Base-by-base conservation (phyloP, 2,888 invertebrate genomes). In the Neoscelio sp. region DNA sequence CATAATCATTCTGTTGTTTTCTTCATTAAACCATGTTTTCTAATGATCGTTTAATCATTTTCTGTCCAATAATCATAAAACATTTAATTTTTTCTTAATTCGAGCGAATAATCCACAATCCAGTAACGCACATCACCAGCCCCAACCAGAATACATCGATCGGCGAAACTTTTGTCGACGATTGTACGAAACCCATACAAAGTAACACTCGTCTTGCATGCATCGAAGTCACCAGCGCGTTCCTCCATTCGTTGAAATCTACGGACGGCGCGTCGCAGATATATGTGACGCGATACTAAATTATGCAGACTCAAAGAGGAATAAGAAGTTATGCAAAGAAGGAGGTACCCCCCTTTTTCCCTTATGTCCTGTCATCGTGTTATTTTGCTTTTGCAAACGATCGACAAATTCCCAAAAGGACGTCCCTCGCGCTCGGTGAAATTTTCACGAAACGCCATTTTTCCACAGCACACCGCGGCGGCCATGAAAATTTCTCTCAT, bases 401-500 rank as follows among this genome's bases (percentile, higher is more conserved):
- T 35, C n/a, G n/a, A n/a, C n/a, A n/a, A n/a, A n/a, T n/a, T n/a
- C n/a, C n/a, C n/a, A n/a, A n/a, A n/a, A n/a, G n/a, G n/a, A n/a
- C n/a, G n/a, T 28, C 26, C 13, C 6, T 5, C 20, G 5, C 10
- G 18, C 5, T 17, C 13, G 58, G 56, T 7, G 54, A 67, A 67
- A 67, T 50, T 26, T n/a, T 64, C 54, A 10, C 13, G 38, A 13
- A 8, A 35, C 20, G 42, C 46, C 26, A 65, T 67, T 76, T 76
- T 76, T 67, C 46, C 62, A 8, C n/a, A n/a, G n/a, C n/a, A n/a
- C n/a, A n/a, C n/a, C 65, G 15, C 8, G 17, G 28, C 35, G n/a
- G 56, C 48, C 33, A 54, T 62, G 76, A 44, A 77, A 77, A 77
- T 77, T 77, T 77, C 77, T 71, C 77, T 77, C 40, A 18, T 46